Evolutionary conservation across 2,113 vertebrate species (phyloP).

Genomic region (Melanocharis versteri): DNA sequence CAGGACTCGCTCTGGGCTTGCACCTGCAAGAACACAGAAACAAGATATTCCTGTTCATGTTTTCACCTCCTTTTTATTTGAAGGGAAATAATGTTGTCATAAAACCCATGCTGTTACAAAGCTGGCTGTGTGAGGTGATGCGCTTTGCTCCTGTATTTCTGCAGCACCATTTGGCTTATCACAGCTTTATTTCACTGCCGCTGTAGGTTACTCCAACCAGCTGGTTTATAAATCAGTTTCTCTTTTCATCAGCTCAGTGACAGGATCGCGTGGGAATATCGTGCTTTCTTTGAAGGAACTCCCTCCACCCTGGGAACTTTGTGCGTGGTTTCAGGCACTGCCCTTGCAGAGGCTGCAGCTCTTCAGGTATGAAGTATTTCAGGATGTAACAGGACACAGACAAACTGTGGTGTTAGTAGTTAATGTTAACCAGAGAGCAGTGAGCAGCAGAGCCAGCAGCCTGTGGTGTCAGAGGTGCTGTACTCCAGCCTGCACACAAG

Average conservation of each 20-base stretch:
- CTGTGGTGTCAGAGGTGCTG: not conserved
- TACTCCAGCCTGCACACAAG: not conserved
- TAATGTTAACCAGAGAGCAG: not conserved
- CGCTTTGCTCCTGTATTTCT: not conserved
- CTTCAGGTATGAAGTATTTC: not conserved
- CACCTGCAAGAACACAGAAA: slow-evolving; percentile 70
- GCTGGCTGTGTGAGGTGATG: not conserved
- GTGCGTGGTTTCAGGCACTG: not conserved
- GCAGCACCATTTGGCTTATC: not conserved
- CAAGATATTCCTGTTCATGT: not conserved
- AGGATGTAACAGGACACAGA: not conserved
- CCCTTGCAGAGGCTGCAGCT: not conserved
- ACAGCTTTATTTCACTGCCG: not conserved
- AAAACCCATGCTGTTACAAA: not conserved
- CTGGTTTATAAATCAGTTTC: not conserved
- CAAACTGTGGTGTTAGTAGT: not conserved
- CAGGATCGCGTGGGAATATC: rapidly evolving
- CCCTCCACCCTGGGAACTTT: not conserved
- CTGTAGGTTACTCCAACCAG: not conserved
- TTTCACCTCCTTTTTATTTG: not conserved
- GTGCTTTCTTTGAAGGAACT: not conserved
- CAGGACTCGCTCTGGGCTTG: slow-evolving; percentile 69
- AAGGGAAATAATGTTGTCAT: not conserved
- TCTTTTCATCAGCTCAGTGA: not conserved
- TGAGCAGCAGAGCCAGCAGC: not conserved